phyloP scores from a whole-genome alignment of 2,113 vertebrate genomes.

The Paramormyrops kingsleyae region DNA sequence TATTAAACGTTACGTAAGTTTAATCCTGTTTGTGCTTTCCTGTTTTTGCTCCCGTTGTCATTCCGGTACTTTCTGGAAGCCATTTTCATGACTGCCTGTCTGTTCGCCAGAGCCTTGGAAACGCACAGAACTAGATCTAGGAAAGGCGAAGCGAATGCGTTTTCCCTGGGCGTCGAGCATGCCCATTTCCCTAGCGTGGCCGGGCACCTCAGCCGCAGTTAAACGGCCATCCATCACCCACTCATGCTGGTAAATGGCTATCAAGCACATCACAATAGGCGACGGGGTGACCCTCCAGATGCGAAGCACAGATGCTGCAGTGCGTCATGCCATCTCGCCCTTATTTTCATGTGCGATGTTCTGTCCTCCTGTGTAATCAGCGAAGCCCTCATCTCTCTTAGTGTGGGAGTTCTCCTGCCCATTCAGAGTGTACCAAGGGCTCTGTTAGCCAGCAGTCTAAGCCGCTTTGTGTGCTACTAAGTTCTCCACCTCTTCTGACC shows the following conservation, averaged over 20 bases:
- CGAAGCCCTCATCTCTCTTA: neutral
- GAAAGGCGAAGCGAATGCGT: neutral
- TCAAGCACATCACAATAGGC: neutral
- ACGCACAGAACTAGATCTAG: neutral
- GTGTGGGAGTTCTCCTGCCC: neutral
- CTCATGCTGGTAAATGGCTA: neutral
- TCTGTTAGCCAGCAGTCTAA: neutral
- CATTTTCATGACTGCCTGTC: neutral
- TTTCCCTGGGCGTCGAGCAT: neutral
- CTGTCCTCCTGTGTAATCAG: neutral
- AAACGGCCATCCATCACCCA: neutral
- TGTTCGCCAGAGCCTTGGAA: neutral
- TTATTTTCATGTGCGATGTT: neutral
- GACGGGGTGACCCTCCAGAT: neutral
- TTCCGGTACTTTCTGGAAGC: neutral
- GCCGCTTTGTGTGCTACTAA: neutral
- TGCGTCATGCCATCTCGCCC: neutral
- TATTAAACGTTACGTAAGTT: neutral
- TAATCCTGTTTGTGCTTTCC: neutral
- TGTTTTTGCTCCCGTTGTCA: neutral
- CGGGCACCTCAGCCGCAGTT: neutral
- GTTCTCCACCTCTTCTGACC: constrained; percentile 21
- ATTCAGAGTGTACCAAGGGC: neutral
- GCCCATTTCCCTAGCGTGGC: neutral
- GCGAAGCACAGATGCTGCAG: neutral